Evolutionary conservation across 2,113 vertebrate species (phyloP), one percentile per base, ranked within the genome.

Genomic region (Orcinus orca): DNA sequence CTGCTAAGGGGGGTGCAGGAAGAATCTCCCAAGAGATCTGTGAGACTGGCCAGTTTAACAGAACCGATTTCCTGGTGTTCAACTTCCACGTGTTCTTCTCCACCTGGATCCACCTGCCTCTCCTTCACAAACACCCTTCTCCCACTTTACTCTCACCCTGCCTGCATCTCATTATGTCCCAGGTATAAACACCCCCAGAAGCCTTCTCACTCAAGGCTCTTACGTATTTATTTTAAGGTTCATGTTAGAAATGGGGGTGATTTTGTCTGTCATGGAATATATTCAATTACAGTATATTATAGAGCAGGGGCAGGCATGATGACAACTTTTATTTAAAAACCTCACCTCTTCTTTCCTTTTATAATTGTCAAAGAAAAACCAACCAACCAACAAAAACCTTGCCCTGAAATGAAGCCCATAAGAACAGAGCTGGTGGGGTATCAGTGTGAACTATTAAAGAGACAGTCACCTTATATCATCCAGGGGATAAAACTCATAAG

Each of bases 1-100:
- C 65, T 82, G 62, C 33, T 74, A 36, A 65, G 26, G 1, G 26
- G 44, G 31, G 23, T 8, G 1, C 17, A 36, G 41, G 33, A 15
- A 79, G 55, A 53, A 11, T 18, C n/a, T 38, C 29, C 33, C 33
- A 23, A 65, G 53, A 71, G 11, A 12, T 17, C 1, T 0, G 8
- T 14, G 6, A 38, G 53, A n/a, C 88, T 3, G 29, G 50, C 6
- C 33, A 17, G 0, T 12, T 6, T 26, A 26, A 60, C 11, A n/a
- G 50, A 33, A 5, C 21, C 21, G 0, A 0, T 38, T 36, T 55
- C 50, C 65, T 18, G 9, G 3, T 1, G 4, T 58, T 88, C 41
- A 1, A 1, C 31, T 4, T n/a, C 53, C 26, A 3, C 4, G 7
- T 8, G 15, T 53, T 65, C 36, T 0, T 14, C 71, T 65, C 41